Base-by-base conservation (phyloP, 2,113 vertebrate species). In the Oryzias curvinotus region DNA sequence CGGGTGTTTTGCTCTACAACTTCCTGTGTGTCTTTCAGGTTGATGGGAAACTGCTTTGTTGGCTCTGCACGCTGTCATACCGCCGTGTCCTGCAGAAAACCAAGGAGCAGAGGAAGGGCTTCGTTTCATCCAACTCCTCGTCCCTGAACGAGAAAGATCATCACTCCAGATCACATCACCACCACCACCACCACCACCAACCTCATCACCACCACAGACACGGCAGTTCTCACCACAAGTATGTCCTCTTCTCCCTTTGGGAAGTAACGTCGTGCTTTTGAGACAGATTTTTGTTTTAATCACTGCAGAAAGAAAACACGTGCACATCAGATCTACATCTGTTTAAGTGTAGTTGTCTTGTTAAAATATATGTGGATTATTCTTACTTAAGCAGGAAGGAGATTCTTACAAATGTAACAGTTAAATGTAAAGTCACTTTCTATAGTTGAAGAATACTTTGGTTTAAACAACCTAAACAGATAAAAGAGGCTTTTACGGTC, bases 71-170 rank as follows among this genome's bases (percentile, higher is more conserved):
- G 0, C 91, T 99, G 68, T 98, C 96, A 17, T 98, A 99, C 82
- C 96, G 96, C 52, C 94, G 97, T 28, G 97, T 99, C 67, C 93
- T 99, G 59, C 97, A 99, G 88, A 99, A 99, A 91, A 98, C 97
- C 43, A 98, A 98, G 89, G 97, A 99, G 68, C 97, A 99, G 75
- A 92, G 96, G 78, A 98, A 97, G 86, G 96, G 94, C 82, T 91
- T 99, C 7, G 94, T 95, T 57, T 95, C 95, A 41, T 94, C 97
- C 52, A 97, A 97, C 81, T 95, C 95, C 5, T 96, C 96, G 10
- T 95, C 96, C 51, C 92, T 98, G 65, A 91, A 94, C 3, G 96
- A 98, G 80, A 98, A 98, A 91, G 97, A 98, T 85, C 95, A 96
- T 89, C 94, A 94, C 85, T 91, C 94, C 54, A 95, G 95, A 89